Evolutionary conservation across 2,797 vertebrate genomes (phyloP), one percentile per base, ranked within the genome.

Genomic region (Coracias cyanogaster): DNA sequence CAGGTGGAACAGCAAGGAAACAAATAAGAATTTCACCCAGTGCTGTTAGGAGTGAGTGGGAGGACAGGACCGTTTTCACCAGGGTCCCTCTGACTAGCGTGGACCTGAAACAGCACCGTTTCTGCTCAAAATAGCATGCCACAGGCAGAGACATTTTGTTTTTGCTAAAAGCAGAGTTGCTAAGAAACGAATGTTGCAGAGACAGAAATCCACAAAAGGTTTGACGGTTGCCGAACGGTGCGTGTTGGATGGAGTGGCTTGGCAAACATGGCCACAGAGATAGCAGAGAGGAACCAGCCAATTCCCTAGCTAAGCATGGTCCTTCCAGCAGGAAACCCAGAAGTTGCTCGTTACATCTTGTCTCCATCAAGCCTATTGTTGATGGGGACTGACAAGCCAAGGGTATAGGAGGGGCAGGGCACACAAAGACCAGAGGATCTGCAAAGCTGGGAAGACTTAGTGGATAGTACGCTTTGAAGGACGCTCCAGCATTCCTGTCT

Each of bases 151-250:
- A 94, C 95, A 96, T 96, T 95, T 97, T 95, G 96, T 86, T 96
- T 95, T 94, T 91, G 85, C 94, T 95, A 82, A 96, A 97, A 89
- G 94, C 93, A 97, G 96, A 94, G 97, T 97, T 97, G 97, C 97
- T 97, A 97, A 97, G 97, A 92, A 97, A 97, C 97, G 43, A 85
- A 82, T 54, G 86, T 93, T 66, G 86, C 91, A 85, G 95, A 89
- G 95, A 96, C n/a, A 93, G 96, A 95, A 97, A 95, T 65, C 93
- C 96, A 91, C 83, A 70, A 80, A 94, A 94, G 95, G 86, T 67
- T 81, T 73, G 90, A 92, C 87, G 77, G 94, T 95, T 79, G 86
- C 94, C 4, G 43, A 96, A 80, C 2, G 4, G 80, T 19, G 80
- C 12, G 1, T 25, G 66, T 33, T 37, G 60, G 78, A 60, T 79